Base-by-base conservation (phyloP, 2,113 vertebrate genomes). In the Columbina picui region DNA sequence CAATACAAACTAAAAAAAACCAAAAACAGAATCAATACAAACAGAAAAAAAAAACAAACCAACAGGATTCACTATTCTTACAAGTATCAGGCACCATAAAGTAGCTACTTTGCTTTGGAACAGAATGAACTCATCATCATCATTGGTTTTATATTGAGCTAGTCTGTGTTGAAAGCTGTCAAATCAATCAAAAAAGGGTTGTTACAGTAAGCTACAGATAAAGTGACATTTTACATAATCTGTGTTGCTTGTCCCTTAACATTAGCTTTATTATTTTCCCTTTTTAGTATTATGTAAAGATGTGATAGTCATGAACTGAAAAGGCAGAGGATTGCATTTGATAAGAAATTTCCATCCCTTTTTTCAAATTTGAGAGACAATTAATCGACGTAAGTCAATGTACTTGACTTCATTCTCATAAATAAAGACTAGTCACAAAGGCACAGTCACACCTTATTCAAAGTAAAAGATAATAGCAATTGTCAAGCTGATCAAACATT, bases 201-300 rank as follows among this genome's bases (percentile, higher is more conserved):
- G 75, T 74, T 75, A 83, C 12, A 53, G 55, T 73, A 89, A 96
- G 43, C 83, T 81, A 47, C 38, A 95, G 91, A 91, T 77, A 64
- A 86, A 94, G 87, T 97, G 94, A 95, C 90, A 93, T 70, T 93
- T 96, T 95, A 93, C 50, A 95, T 93, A 88, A 97, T 87, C 83
- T 64, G 29, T 91, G 71, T 90, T 92, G 77, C 87, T 84, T 95
- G 83, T 96, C 95, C 96, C 36, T 69, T 94, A 92, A 64, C 21
- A 64, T 95, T 94, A 96, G 90, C 53, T 90, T 97, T 77, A 92
- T 36, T 96, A 65, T 60, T 80, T 92, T 84, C 65, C 52, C 69
- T 84, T 84, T 69, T 89, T 60, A 84, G 63, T 36, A 55, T 84
- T 95, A 95, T 34, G 61, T 84, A 93, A 95, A 74, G 85, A 76